phyloP scores from a whole-genome alignment of 2,113 vertebrate genomes.

The Hipposideros armiger region DNA sequence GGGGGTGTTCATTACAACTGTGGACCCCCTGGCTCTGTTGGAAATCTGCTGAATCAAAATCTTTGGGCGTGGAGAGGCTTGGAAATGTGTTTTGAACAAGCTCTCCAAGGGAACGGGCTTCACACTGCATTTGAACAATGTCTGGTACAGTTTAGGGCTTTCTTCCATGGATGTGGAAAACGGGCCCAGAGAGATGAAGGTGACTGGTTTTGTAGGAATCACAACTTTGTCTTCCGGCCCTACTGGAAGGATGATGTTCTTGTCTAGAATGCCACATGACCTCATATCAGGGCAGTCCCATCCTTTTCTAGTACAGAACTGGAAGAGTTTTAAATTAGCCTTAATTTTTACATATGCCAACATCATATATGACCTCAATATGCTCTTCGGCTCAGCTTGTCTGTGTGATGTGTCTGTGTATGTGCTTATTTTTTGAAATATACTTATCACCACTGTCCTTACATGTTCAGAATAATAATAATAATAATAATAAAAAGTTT shows the following conservation, averaged over 20 bases:
- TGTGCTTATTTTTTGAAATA: conserved; percentile 48
- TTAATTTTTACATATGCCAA: background rate
- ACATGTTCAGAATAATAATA: background rate
- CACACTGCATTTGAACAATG: conserved; percentile 1
- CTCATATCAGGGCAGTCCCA: background rate
- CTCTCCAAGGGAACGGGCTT: conserved; percentile 22
- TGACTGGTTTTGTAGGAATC: background rate
- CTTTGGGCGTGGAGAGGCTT: background rate
- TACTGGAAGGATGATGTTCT: background rate
- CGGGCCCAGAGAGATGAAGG: background rate
- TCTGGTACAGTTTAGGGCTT: conserved; percentile 13
- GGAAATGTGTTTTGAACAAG: conserved; percentile 20
- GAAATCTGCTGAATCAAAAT: conserved; percentile 2
- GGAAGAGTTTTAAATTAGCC: conserved; percentile 36
- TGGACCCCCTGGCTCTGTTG: background rate
- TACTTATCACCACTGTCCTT: background rate
- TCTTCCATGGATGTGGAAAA: background rate
- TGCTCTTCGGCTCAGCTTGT: background rate
- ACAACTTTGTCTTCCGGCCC: background rate
- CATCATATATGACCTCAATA: background rate
- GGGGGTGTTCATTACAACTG: background rate
- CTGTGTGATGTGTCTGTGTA: background rate
- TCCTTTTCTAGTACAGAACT: background rate
- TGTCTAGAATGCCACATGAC: background rate
- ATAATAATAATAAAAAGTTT: conserved; percentile 20